Conservation (phyloP, 2,113 vertebrate species). For the Sarotherodon lohbergeri region DNA sequence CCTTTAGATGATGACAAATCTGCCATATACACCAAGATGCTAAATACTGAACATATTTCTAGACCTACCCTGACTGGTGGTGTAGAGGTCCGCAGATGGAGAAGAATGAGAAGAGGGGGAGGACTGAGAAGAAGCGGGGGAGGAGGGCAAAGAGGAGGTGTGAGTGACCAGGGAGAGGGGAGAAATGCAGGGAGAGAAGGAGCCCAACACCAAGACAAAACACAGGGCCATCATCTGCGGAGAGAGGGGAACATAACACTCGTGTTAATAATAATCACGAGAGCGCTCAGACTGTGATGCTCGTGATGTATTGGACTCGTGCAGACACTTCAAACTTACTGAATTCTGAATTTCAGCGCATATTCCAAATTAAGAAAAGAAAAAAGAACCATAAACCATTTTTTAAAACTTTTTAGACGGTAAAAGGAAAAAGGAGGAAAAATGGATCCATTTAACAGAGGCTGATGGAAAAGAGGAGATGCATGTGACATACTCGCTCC, state of each 20-base stretch:
- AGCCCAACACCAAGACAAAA: slow-evolving; percentile 94
- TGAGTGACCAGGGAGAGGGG: slow-evolving; percentile 80
- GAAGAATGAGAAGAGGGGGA: slow-evolving; percentile 71
- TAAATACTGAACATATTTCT: background rate
- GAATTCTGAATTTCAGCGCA: background rate
- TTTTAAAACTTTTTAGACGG: fast-evolving
- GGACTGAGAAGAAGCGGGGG: slow-evolving; percentile 66
- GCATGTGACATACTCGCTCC: background rate
- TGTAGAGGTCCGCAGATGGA: slow-evolving; percentile 81
- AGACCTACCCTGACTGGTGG: slow-evolving; percentile 88
- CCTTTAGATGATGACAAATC: fast-evolving
- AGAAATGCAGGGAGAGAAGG: slow-evolving; percentile 88
- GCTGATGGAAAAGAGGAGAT: background rate
- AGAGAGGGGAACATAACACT: background rate
- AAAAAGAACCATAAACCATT: background rate
- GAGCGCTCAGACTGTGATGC: background rate
- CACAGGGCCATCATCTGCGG: slow-evolving; percentile 90
- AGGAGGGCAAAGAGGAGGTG: slow-evolving; percentile 31
- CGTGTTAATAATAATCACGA: background rate
- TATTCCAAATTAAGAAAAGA: background rate
- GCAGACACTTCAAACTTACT: background rate
- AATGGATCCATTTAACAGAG: background rate
- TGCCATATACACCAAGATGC: background rate
- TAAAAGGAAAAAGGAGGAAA: background rate
- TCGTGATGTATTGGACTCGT: background rate